A percentile compares a stretch with the other conserved stretches of the same genome.
These are phyloP conservation scores for Tetramorium simillimum DNA, from an alignment of 1,140 invertebrate genomes.

Conservation along the genomic window DNA sequence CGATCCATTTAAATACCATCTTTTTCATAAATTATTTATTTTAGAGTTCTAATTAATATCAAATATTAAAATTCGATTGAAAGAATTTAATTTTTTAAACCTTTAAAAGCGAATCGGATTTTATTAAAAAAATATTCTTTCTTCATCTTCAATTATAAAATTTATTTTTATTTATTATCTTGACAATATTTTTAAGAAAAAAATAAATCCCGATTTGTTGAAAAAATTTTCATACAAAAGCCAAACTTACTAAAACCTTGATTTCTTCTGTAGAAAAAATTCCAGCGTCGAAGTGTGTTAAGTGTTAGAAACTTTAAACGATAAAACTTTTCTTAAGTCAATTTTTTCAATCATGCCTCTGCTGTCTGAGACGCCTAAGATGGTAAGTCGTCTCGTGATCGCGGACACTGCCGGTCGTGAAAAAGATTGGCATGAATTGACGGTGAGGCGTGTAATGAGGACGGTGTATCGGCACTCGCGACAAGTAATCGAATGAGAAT, in stretches of 20 bases:
- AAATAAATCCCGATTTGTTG: not conserved
- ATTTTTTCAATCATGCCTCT: conserved; percentile 45
- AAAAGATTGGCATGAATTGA: conserved; percentile 30
- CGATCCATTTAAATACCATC: not conserved
- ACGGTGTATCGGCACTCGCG: conserved; percentile 48
- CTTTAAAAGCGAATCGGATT: not conserved
- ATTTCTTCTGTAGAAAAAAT: conserved; percentile 13
- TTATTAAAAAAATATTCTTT: not conserved
- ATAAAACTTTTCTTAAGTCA: conserved; percentile 45
- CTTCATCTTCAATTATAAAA: not conserved
- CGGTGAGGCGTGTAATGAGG: not conserved
- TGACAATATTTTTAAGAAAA: not conserved
- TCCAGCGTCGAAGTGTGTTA: conserved; percentile 12
- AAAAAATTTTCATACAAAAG: not conserved
- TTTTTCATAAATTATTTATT: not conserved
- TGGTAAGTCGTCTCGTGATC: not conserved
- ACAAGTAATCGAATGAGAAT: conserved; percentile 55
- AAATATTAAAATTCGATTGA: not conserved
- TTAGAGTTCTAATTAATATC: not conserved
- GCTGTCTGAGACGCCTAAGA: not conserved
- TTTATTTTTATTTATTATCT: not conserved
- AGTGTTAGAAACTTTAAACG: conserved; percentile 31
- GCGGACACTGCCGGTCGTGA: not conserved
- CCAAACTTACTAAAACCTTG: not conserved
- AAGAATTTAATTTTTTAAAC: not conserved